Base-by-base conservation (phyloP, 2,888 invertebrate species). In the Andrena bicolor region DNA sequence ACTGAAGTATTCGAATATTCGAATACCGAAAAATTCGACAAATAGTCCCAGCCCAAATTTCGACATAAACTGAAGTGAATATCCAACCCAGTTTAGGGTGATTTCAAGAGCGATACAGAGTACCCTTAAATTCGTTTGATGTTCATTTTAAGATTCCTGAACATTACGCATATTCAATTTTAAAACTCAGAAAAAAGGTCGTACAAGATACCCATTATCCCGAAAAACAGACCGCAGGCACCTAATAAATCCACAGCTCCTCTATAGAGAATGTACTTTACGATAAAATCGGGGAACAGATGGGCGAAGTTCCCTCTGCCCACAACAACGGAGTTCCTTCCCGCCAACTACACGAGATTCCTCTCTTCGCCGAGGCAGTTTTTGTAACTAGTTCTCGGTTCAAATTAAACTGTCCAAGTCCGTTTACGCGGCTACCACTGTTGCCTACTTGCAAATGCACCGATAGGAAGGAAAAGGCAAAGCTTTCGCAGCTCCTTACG, bases 331-430 rank as follows among this genome's bases (percentile, higher is more conserved):
- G 51, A 51, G 51, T 51, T 51, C 20, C 51, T 51, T 51, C 51
- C 51, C n/a, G 6, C 51, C 41, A 5, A 41, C 41, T 41, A 41
- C 69, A 28, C 75, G 80, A 68, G 68, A 26, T 28, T 2, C 20
- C 51, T 51, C 20, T 20, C 51, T 51, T 51, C 7, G 51, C 51
- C 41, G 32, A 56, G 8, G 35, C 41, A 51, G 51, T 20, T 51
- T 51, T 20, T 51, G 51, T 20, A 51, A 51, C 51, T 51, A 51
- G 51, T 51, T 51, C 51, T 51, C 51, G 20, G 51, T 20, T 51
- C 51, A 20, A 51, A 20, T 51, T 51, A 51, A 51, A 51, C 51
- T 51, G 51, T 51, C 51, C 20, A 51, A 51, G 51, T 51, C 7
- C 20, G 51, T 51, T 51, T 20, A 51, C 51, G 51, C 51, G 8